These are phyloP conservation scores for Xanthia togata DNA, from an alignment of 2,888 invertebrate genomes.

Conservation along the genomic window DNA sequence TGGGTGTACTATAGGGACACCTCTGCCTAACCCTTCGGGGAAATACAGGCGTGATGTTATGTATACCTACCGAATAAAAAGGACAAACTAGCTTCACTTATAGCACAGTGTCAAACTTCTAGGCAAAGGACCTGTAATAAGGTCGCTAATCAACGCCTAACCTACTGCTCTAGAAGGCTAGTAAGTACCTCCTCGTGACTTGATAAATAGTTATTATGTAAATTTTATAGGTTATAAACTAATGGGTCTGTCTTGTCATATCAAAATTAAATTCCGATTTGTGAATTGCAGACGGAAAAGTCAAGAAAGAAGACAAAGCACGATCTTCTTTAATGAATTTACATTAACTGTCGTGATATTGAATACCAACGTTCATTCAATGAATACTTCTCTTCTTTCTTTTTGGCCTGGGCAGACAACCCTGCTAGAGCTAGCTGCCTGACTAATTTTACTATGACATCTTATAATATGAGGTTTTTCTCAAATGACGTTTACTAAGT, in stretches of 20 bases:
- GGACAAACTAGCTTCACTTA: neutral
- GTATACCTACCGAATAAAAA: neutral
- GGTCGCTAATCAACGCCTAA: conserved; percentile 49
- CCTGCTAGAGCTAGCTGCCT: neutral
- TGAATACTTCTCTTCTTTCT: neutral
- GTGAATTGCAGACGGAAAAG: neutral
- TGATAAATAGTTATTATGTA: conserved; percentile 7
- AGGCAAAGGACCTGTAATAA: conserved; percentile 39
- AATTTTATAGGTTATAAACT: neutral
- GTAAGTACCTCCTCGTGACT: conserved; percentile 1
- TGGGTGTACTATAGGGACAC: too few species aligned
- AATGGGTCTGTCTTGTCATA: neutral
- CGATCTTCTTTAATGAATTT: neutral
- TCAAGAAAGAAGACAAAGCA: neutral
- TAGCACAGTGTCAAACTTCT: conserved; percentile 23
- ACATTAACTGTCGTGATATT: neutral
- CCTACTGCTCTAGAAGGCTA: conserved; percentile 48
- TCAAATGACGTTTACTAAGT: too few species aligned
- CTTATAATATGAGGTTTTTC: neutral
- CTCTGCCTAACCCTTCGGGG: too few species aligned
- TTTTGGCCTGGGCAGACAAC: neutral
- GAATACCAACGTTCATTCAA: neutral
- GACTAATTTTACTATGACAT: neutral
- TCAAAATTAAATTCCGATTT: neutral
- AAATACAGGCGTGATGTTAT: too few species aligned